Base-by-base conservation (phyloP, 1,140 invertebrate species). In the Apis laboriosa region DNA sequence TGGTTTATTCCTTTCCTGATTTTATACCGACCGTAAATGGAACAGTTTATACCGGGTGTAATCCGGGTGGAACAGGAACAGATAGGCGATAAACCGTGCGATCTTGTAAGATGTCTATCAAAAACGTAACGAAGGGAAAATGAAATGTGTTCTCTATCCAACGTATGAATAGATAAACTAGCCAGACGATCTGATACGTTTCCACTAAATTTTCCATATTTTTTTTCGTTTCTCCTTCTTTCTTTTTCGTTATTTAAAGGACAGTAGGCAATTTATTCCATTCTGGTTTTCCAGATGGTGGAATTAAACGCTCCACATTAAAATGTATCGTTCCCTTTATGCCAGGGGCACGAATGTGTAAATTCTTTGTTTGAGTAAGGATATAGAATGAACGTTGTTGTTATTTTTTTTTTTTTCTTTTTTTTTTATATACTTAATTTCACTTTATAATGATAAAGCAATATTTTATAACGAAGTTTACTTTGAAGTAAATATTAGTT, bases 41-140 rank as follows among this genome's bases (percentile, higher is more conserved):
- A 56, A n/a, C 64, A 34, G 34, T 55, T 55, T 70, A 24, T 68
- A 70, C 34, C 56, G 21, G 9, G 28, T n/a, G 28, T 34, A 66
- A 70, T 70, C 28, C 17, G 24, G 28, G 2, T 28, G 34, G n/a
- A 49, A 56, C 53, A 53, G 9, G 28, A 55, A 70, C 24, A 64
- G 64, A 58, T 70, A 9, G 17, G 43, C 34, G 63, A 78, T 56
- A 70, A 34, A 43, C n/a, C 43, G 34, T 21, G 53, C 53, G 53
- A 70, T 56, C 12, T 55, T 43, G 15, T 17, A 15, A 51, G 77
- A 60, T 78, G 60, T 49, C 34, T 64, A 78, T 78, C 77, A 68
- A 49, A 58, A 24, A 70, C 55, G 34, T 70, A 78, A 56, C 64
- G 28, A 70, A 70, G 34, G 77, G 77, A 60, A 78, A 78, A 70